These are phyloP conservation scores for Brassicogethes aeneus DNA, from an alignment of 2,888 invertebrate genomes.

Conservation along the genomic window DNA sequence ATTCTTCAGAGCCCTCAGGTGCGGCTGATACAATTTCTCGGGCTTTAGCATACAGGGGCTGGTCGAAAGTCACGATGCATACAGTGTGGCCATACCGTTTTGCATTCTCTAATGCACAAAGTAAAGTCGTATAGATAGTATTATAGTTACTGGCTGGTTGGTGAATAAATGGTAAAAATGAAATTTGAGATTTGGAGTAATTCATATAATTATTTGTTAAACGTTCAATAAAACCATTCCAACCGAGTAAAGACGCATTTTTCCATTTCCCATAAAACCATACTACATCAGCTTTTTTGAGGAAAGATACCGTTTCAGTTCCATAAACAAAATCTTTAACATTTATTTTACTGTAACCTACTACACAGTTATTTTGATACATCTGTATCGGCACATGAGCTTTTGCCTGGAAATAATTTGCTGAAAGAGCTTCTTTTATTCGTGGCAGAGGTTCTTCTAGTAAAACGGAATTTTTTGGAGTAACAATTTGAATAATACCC, in stretches of 20 bases:
- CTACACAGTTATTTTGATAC: constrained; percentile 16
- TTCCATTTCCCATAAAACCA: too few species aligned
- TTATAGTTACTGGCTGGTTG: constrained; percentile 22
- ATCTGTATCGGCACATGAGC: constrained; percentile 13
- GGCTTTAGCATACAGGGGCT: constrained; percentile 25
- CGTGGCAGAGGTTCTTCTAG: constrained; percentile 13
- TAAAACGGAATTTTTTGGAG: constrained; percentile 21
- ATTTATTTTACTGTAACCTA: constrained; percentile 18
- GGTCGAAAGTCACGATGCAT: constrained; percentile 21
- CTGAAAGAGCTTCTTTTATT: constrained; percentile 12
- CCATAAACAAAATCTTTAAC: constrained; percentile 15
- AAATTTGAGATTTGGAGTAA: too few species aligned
- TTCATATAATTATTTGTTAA: constrained; percentile 13
- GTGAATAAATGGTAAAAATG: constrained; percentile 23
- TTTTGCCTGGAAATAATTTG: constrained; percentile 14
- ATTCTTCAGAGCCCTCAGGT: constrained; percentile 17
- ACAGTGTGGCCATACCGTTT: constrained; percentile 15
- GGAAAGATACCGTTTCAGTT: constrained; percentile 14
- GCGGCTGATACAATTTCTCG: constrained; percentile 21
- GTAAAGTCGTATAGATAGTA: constrained; percentile 25
- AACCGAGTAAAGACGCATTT: too few species aligned
- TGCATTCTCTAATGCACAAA: constrained; percentile 18
- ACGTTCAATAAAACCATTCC: constrained; percentile 22
- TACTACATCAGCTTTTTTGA: too few species aligned
- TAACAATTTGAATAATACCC: constrained; percentile 24